Evolutionary conservation across 2,113 vertebrate species (phyloP), one percentile per base, ranked within the genome.

Genomic region (Crotalus tigris): DNA sequence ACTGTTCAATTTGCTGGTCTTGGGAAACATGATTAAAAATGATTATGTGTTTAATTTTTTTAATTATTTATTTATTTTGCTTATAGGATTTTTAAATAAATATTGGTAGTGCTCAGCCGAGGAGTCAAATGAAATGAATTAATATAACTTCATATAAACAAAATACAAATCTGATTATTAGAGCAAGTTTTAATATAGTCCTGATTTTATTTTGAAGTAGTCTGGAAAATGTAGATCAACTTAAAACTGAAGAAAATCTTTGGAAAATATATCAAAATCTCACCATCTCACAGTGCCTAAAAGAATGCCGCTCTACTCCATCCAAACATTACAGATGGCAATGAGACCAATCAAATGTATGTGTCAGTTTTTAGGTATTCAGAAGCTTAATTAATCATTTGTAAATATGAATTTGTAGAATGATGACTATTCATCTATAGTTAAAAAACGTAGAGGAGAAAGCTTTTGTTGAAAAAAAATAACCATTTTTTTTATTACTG

Each of bases 301-400:
- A 51, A 61, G 17, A 61, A 69, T n/a, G n/a, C 64, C 29, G 0
- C 29, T 64, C 13, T 5, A 12, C 12, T n/a, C 64, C n/a, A 33
- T 33, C 23, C 51, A 44, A 53, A 90, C 53, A 49, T 89, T 3
- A 21, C 4, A 88, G 61, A 55, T 39, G 64, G 17, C 19, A 95
- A 86, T 54, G 49, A 89, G 69, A 88, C 54, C 44, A 1, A 88
- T 94, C 92, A 89, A 93, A 53, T 54, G 1, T 90, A 0, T 17
- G 3, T 69, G 89, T 91, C 3, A 89, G 21, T 51, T 85, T 29
- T 12, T 55, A 85, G 10, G 88, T 24, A 75, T 44, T 61, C 91
- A 61, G 58, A 90, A 93, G 81, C 46, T 2, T 55, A 87, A 94
- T 92, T 92, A 89, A 58, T 94, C 90, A 93, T 92, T 91, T 90